Evolutionary conservation across 2,113 vertebrate species (phyloP).

Genomic region (Oreocharis arfaki): DNA sequence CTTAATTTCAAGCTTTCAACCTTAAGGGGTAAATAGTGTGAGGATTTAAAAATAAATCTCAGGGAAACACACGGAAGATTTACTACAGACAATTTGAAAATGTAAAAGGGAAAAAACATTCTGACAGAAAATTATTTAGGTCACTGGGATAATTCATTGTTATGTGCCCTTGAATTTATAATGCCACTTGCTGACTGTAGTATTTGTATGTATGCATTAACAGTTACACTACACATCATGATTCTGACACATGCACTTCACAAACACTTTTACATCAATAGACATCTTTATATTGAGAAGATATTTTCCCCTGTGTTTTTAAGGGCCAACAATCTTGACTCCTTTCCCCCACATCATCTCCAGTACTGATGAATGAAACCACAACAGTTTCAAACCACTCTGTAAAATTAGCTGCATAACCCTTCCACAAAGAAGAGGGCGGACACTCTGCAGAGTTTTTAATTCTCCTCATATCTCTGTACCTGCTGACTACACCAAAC

Average conservation of each 20-base stretch:
- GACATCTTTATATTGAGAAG: background rate
- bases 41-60: slow-evolving; percentile 35
- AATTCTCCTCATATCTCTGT: background rate
- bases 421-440: background rate
- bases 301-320: background rate
- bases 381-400: background rate
- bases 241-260: background rate
- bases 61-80: slow-evolving; percentile 22
- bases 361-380: background rate
- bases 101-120: background rate
- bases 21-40: slow-evolving; percentile 35
- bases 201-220: background rate
- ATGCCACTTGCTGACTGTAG: background rate
- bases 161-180: background rate
- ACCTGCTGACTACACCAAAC: background rate
- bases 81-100: background rate
- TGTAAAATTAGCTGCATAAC: background rate
- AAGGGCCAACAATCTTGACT: background rate
- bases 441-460: background rate
- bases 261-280: background rate
- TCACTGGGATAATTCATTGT: slow-evolving; percentile 8
- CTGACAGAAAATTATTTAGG: slow-evolving; percentile 19
- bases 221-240: background rate
- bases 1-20: slow-evolving; percentile 36
- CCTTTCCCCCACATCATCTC: background rate